Percentiles rank a stretch among this genome's conserved stretches.
phyloP scores from a whole-genome alignment of 2,113 vertebrate genomes.

The Lota lota region DNA sequence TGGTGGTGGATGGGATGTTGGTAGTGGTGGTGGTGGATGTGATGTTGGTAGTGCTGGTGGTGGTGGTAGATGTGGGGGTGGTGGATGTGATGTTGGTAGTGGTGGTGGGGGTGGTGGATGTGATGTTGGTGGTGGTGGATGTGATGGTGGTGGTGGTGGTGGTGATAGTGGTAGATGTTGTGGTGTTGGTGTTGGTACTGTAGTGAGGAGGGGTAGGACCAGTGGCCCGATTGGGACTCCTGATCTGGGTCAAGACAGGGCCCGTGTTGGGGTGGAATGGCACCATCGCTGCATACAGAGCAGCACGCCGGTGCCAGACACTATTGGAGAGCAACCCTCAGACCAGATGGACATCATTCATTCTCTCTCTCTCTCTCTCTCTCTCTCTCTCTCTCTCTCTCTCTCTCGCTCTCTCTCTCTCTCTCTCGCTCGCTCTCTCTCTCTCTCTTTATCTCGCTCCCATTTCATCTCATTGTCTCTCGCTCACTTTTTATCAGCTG shows the following conservation, averaged over 20 bases:
- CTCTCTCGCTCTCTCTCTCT: conserved; percentile 23
- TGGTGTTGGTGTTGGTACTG: neutral
- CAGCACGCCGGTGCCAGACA: conserved; percentile 31
- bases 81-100: neutral
- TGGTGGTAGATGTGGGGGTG: conserved; percentile 1
- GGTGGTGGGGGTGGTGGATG: neutral
- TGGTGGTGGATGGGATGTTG: neutral
- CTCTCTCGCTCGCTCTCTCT: conserved; percentile 9
- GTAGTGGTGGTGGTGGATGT: neutral
- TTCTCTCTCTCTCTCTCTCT: no score
- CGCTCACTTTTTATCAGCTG: conserved; percentile 24
- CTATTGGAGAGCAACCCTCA: conserved; percentile 44
- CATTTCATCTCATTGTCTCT: conserved; percentile 10
- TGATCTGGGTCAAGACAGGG: conserved; percentile 65
- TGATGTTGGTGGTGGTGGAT: neutral
- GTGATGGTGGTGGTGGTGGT: neutral
- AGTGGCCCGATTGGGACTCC: conserved; percentile 39
- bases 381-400: conserved; percentile 20
- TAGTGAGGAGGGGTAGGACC: neutral
- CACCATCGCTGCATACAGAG: conserved; percentile 26
- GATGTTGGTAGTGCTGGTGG: neutral
- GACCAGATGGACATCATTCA: conserved; percentile 56
- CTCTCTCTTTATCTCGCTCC: no score
- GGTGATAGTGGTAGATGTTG: neutral
- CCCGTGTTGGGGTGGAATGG: conserved; percentile 27